Percentiles rank a stretch among this genome's conserved stretches.
These are phyloP conservation scores for Morone saxatilis DNA, from an alignment of 2,113 vertebrate genomes.

Conservation along the genomic window DNA sequence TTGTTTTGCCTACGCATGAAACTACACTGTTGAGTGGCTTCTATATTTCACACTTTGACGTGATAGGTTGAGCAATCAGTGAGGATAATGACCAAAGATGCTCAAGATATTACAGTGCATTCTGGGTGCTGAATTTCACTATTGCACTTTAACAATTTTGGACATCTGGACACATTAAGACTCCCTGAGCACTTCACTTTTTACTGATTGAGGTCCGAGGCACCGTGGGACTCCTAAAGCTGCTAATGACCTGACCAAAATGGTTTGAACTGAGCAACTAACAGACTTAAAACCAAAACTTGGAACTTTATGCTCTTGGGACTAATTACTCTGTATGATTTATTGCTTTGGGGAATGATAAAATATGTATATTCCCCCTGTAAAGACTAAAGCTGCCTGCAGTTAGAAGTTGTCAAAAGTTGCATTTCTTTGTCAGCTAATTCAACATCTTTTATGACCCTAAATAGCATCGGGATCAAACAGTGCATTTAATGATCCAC, in stretches of 20 bases:
- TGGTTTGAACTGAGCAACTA: conserved; percentile 5
- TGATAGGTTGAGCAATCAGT: not conserved
- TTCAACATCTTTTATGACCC: not conserved
- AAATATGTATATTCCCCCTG: conserved; percentile 16
- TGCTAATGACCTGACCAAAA: conserved; percentile 26
- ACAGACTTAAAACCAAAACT: not conserved
- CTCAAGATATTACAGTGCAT: not conserved
- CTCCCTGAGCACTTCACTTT: not conserved
- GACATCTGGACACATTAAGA: not conserved
- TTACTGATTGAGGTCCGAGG: not conserved
- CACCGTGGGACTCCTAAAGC: not conserved
- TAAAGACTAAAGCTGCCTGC: conserved; percentile 19
- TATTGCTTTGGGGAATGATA: conserved; percentile 20
- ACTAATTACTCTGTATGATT: conserved; percentile 43
- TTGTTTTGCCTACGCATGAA: too few relatives aligned
- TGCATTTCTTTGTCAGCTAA: conserved; percentile 27
- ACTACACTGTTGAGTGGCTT: too few relatives aligned
- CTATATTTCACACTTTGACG: too few relatives aligned
- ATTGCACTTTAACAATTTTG: not conserved
- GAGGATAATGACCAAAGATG: conserved; percentile 37
- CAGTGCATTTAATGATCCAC: conserved; percentile 9
- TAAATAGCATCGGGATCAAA: not conserved
- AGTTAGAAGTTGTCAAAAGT: conserved; percentile 34
- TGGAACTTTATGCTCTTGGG: conserved; percentile 1
- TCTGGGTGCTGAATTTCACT: not conserved